Base-by-base conservation (phyloP, 2,113 vertebrate genomes). In the Cheirogaleus medius region DNA sequence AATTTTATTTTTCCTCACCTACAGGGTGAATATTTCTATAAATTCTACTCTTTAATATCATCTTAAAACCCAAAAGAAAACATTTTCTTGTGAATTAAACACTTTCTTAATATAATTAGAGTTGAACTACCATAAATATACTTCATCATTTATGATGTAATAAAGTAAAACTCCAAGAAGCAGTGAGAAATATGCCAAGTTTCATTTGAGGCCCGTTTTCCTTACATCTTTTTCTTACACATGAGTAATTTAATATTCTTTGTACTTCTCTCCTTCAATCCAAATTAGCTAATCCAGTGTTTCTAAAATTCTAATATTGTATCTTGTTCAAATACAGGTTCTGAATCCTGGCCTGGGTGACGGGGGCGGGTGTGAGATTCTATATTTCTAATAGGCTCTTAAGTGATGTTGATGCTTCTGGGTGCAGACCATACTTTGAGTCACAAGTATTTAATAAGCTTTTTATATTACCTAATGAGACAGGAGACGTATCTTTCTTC, bases 51-150 rank as follows among this genome's bases (percentile, higher is more conserved):
- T 54, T 85, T 8, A 85, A 58, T 49, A 86, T 66, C n/a, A 77
- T 18, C 63, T 89, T 89, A 77, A 91, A 91, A 85, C 52, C n/a
- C 20, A 66, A 95, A 91, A 71, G n/a, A 69, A 93, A 90, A 69
- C 4, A 66, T n/a, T 54, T 86, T 87, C 17, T 83, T 73, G 5
- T 63, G 64, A 92, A 83, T 73, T 94, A 94, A 93, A 87, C 8
- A 91, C 14, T 94, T 95, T 64, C 14, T 96, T 56, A 87, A 60
- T 93, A 73, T 83, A 81, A 81, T 84, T 97, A 91, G 3, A 78
- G 7, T 71, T 90, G 27, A 90, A 32, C 29, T 4, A 68, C 32
- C 25, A 27, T 87, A 86, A 86, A 64, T 77, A 73, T 42, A 78
- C 80, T 87, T 93, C 7, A 42, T 52, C 34, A 80, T 81, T 18